A percentile compares a stretch with the other conserved stretches of the same genome.
These are phyloP conservation scores for Nasua narica DNA, from an alignment of 2,797 vertebrate genomes.

Conservation along the genomic window DNA sequence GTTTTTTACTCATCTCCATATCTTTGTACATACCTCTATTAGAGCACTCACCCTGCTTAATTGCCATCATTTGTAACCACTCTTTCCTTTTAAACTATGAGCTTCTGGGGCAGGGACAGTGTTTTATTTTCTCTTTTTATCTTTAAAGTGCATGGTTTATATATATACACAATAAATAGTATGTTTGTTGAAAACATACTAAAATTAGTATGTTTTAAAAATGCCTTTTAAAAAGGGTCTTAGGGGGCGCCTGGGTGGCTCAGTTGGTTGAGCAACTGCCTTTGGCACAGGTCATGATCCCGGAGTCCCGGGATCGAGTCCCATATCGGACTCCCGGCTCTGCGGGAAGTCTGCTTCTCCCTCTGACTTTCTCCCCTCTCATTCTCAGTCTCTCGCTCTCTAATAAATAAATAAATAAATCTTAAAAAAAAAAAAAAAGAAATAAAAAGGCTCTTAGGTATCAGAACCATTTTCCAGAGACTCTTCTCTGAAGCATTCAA, in stretches of 20 bases:
- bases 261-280: too few relatives aligned
- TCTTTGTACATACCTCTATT: neutral
- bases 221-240: constrained; percentile 31
- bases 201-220: too few relatives aligned
- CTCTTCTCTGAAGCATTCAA: neutral
- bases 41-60: neutral
- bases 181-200: constrained; percentile 10
- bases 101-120: neutral
- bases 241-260: too few relatives aligned
- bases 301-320: too few relatives aligned
- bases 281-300: too few relatives aligned
- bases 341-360: too few relatives aligned
- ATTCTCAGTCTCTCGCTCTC: too few relatives aligned
- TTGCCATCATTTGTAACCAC: constrained; percentile 37
- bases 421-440: too few relatives aligned
- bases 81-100: constrained; percentile 45
- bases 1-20: neutral
- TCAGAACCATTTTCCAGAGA: constrained; percentile 6
- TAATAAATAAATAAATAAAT: too few relatives aligned
- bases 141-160: constrained; percentile 12
- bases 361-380: too few relatives aligned
- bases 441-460: neutral
- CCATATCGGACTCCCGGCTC: too few relatives aligned
- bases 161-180: constrained; percentile 4
- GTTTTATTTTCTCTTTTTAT: constrained; percentile 42